Percentiles rank a stretch among this genome's conserved stretches.
Conservation (phyloP, 2,113 vertebrate species). For the Stigmatopora argus region DNA sequence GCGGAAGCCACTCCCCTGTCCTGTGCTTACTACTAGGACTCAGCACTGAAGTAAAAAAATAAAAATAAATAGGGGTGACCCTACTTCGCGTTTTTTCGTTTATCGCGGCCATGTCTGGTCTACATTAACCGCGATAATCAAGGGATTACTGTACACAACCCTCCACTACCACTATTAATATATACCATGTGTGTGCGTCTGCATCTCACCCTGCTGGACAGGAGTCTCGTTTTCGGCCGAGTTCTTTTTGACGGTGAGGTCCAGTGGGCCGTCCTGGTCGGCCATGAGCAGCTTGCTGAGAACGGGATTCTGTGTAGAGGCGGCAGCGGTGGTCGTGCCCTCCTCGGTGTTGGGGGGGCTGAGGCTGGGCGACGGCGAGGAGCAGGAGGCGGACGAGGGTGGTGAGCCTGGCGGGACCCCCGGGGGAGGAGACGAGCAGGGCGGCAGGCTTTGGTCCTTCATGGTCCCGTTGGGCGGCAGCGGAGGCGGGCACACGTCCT, state of each 20-base stretch:
- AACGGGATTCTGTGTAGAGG: constrained; percentile 94
- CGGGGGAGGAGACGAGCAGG: constrained; percentile 30
- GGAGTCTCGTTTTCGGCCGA: constrained; percentile 74
- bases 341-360: constrained; percentile 44
- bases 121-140: too few relatives aligned
- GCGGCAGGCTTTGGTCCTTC: constrained; percentile 98
- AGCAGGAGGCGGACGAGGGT: constrained; percentile 63
- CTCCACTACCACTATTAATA: too few relatives aligned
- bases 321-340: constrained; percentile 54
- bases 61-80: too few relatives aligned
- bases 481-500: constrained; percentile 93
- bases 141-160: too few relatives aligned
- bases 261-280: constrained; percentile 97
- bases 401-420: constrained; percentile 46
- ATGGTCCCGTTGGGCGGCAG: constrained; percentile 91
- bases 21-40: too few relatives aligned
- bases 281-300: constrained; percentile 99
- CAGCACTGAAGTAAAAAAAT: too few relatives aligned
- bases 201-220: constrained; percentile 85
- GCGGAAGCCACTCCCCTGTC: too few relatives aligned
- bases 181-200: background rate
- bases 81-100: too few relatives aligned
- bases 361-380: constrained; percentile 50
- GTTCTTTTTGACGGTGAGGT: constrained; percentile 94
- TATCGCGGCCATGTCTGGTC: too few relatives aligned